These are phyloP conservation scores for Lanistes nyassanus DNA, from an alignment of 1,140 invertebrate genomes.

Conservation along the genomic window DNA sequence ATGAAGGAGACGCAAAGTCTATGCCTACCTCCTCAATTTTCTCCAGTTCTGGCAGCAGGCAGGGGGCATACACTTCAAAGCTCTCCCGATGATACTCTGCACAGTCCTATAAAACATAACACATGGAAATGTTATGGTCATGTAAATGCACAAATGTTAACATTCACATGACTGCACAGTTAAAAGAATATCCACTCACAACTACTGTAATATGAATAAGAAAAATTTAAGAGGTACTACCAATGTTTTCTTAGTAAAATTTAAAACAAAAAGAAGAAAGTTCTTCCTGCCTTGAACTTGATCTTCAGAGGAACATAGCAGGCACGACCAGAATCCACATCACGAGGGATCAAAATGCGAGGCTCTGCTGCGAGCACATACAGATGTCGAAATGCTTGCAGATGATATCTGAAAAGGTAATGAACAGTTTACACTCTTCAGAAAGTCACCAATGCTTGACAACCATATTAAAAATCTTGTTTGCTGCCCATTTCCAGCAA, in stretches of 20 bases:
- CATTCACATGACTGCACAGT: too few species aligned
- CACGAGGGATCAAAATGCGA: constrained; percentile 84
- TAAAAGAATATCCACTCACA: too few species aligned
- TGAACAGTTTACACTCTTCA: neutral
- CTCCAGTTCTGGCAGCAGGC: constrained; percentile 85
- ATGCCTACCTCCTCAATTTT: constrained; percentile 75
- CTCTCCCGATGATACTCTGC: constrained; percentile 69
- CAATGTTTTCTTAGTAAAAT: too few species aligned
- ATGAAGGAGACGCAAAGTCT: neutral
- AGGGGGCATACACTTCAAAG: constrained; percentile 75
- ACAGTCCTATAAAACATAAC: constrained; percentile 67
- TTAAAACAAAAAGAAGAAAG: neutral
- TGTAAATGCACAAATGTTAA: too few species aligned
- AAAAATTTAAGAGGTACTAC: too few species aligned
- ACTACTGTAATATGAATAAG: too few species aligned
- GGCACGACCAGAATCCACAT: constrained; percentile 76
- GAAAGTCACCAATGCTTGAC: too few species aligned
- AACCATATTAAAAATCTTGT: neutral
- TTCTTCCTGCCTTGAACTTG: constrained; percentile 60
- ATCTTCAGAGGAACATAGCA: constrained; percentile 85
- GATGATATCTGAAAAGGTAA: constrained; percentile 78
- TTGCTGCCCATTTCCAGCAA: too few species aligned
- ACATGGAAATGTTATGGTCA: neutral
- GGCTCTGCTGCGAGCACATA: constrained; percentile 94
- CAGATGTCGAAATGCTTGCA: constrained; percentile 94